Base-by-base conservation (phyloP, 1,140 invertebrate genomes). In the Drosophila guanche region DNA sequence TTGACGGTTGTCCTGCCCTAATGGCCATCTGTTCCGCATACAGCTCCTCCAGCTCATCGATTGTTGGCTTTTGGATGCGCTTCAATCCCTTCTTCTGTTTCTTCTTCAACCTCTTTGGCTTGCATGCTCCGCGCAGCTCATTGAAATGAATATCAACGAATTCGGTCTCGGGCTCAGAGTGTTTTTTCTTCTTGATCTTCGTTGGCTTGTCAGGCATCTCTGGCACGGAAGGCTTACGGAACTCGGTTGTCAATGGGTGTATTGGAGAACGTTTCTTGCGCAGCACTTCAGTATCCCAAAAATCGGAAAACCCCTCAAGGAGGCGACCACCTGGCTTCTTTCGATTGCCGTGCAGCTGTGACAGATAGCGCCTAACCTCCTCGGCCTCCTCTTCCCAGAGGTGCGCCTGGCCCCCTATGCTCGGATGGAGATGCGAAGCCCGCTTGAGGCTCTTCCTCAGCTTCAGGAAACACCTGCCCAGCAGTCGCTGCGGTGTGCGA, bases 351-450 rank as follows among this genome's bases (percentile, higher is more conserved):
- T 41, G 16, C 0, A 63, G n/a, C 5, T 46, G 16, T 2, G 37
- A 29, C 14, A 76, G 7, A 3, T 56, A 76, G 2, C 25, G 33
- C 2, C 42, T 27, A 1, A 76, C 57, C 23, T 55, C 33, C 16
- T 37, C 25, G 2, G 40, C 52, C 37, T 76, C 73, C 22, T 22
- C 5, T 43, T 67, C 42, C 72, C 62, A 75, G 5, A 53, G 33
- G 2, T 55, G 10, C 8, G 50, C 69, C 5, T 50, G 45, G 0
- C 3, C 37, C 14, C 56, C 29, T 2, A 68, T 12, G 1, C 25
- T 10, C 4, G 27, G 25, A 33, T 42, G 40, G 10, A 23, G 10
- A 1, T 63, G 4, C 0, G 70, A 4, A 0, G 10, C 8, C 33
- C 8, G 12, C 5, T 40, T 27, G 2, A 56, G 46, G 58, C 58